These are phyloP conservation scores for Protosalanx chinensis DNA, from an alignment of 2,797 vertebrate genomes.

Conservation along the genomic window DNA sequence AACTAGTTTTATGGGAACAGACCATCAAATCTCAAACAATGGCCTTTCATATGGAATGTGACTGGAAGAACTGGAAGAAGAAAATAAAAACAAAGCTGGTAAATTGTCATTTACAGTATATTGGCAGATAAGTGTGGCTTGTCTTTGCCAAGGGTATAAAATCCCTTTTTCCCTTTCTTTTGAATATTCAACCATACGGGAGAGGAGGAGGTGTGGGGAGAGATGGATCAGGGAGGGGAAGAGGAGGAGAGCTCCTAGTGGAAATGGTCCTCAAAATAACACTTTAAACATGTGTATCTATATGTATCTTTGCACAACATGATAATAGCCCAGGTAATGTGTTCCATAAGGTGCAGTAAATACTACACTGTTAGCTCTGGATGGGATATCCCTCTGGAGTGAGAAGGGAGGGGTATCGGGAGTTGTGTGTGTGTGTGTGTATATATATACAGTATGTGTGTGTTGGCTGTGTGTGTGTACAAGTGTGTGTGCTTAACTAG, in stretches of 20 bases:
- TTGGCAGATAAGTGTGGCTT: neutral
- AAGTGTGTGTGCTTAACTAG: constrained; percentile 12
- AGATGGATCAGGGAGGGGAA: constrained; percentile 6
- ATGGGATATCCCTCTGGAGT: constrained; percentile 73
- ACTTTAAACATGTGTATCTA: constrained; percentile 54
- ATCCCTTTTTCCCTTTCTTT: constrained; percentile 12
- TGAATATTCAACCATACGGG: constrained; percentile 35
- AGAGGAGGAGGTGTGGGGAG: neutral
- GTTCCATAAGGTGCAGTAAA: constrained; percentile 62
- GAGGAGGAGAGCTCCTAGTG: constrained; percentile 36
- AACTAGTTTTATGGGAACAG: neutral
- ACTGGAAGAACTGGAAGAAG: neutral
- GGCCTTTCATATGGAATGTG: neutral
- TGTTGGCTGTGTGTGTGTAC: constrained; percentile 13
- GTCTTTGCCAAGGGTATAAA: constrained; percentile 9
- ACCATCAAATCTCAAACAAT: neutral
- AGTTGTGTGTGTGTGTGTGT: neutral
- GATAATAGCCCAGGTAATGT: constrained; percentile 68
- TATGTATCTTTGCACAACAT: constrained; percentile 51
- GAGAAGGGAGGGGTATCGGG: constrained; percentile 16
- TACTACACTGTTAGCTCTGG: constrained; percentile 66
- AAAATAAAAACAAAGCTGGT: constrained; percentile 10
- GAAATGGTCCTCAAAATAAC: constrained; percentile 66
- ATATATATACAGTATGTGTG: constrained; percentile 8
- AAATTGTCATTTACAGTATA: constrained; percentile 7